A percentile compares a stretch with the other conserved stretches of the same genome.
Conservation (phyloP, 2,888 invertebrate genomes). For the Drosophila merina region DNA sequence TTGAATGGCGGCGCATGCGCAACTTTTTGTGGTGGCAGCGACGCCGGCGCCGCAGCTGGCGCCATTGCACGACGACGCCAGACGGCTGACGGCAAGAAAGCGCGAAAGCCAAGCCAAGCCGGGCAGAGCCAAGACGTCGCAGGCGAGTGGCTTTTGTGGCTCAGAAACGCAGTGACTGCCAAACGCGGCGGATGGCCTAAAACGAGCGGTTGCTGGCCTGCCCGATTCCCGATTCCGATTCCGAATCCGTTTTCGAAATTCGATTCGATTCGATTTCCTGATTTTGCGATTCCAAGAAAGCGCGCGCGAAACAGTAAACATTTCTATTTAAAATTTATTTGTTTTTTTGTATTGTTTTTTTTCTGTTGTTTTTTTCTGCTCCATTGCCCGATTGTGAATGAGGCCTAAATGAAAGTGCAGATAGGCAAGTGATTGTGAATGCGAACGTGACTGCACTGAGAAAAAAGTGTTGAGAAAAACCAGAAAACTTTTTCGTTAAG, state of each 20-base stretch:
- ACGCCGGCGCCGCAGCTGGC: conserved; percentile 3
- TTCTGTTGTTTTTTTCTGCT: conserved; percentile 19
- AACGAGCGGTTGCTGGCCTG: conserved; percentile 17
- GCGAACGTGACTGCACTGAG: conserved; percentile 49
- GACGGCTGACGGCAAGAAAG: conserved; percentile 22
- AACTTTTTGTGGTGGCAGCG: conserved; percentile 25
- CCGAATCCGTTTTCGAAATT: neutral
- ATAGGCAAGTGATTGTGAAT: conserved; percentile 37
- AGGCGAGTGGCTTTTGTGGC: conserved; percentile 62
- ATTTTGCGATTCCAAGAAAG: conserved; percentile 9
- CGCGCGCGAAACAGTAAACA: conserved; percentile 4
- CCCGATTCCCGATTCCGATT: conserved; percentile 1
- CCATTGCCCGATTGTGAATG: conserved; percentile 22
- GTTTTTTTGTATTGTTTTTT: conserved; percentile 12
- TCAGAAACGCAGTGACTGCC: conserved; percentile 79
- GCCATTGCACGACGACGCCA: neutral
- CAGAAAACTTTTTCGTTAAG: neutral
- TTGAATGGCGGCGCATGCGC: conserved; percentile 51
- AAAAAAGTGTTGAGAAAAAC: neutral
- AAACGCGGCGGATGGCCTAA: conserved; percentile 70
- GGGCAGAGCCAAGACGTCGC: conserved; percentile 58
- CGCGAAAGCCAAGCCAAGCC: conserved; percentile 23
- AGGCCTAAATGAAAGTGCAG: conserved; percentile 68
- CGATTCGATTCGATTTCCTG: conserved; percentile 16
- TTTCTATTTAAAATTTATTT: neutral